These are phyloP conservation scores for Deilephila porcellus DNA, from an alignment of 2,888 invertebrate species.

Conservation along the genomic window DNA sequence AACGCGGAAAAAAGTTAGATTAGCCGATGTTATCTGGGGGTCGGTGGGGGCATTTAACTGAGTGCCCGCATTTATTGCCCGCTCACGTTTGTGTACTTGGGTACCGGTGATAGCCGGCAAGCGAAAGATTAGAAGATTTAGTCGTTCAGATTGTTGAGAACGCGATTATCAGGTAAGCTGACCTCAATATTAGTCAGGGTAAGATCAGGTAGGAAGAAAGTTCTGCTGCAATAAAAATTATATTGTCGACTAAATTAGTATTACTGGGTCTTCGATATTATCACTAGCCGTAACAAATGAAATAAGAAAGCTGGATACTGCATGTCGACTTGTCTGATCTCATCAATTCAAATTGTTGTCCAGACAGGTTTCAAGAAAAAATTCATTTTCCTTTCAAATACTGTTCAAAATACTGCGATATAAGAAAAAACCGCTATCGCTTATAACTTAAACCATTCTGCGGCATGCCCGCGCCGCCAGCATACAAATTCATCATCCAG, in stretches of 20 bases:
- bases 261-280: no score
- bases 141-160: not conserved
- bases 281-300: no score
- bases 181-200: not conserved
- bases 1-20: slow-evolving; percentile 69
- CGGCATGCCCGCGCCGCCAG: slow-evolving; percentile 52
- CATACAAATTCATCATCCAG: slow-evolving; percentile 69
- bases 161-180: slow-evolving; percentile 32
- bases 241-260: no score
- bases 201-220: no score
- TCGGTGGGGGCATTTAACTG: slow-evolving; percentile 65
- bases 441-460: slow-evolving; percentile 33
- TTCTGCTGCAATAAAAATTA: no score
- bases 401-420: no score
- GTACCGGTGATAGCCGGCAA: slow-evolving; percentile 1
- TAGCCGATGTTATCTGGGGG: slow-evolving; percentile 62
- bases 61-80: slow-evolving; percentile 72
- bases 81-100: slow-evolving; percentile 58
- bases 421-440: slow-evolving; percentile 32
- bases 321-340: no score
- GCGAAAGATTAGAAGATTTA: not conserved
- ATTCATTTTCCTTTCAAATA: no score
- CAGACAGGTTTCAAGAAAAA: no score
- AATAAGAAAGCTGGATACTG: no score
- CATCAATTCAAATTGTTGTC: no score